phyloP scores from a whole-genome alignment of 2,797 vertebrate species.

The Lacerta bilineata region DNA sequence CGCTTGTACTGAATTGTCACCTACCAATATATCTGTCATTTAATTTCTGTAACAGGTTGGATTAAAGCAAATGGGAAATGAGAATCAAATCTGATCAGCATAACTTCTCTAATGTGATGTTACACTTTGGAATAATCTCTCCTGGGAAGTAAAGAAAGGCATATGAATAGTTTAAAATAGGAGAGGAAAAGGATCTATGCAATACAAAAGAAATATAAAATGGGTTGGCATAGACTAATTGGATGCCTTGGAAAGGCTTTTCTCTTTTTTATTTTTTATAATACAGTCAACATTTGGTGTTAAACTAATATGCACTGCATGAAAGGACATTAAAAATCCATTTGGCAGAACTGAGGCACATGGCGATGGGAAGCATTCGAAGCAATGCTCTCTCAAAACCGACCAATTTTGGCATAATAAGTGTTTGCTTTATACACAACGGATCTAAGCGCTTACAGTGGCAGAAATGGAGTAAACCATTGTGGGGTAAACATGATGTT shows the following conservation, averaged over 20 bases:
- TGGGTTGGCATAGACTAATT: conserved; percentile 35
- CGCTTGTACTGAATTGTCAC: conserved; percentile 66
- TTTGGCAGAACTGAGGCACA: conserved; percentile 24
- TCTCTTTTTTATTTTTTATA: neutral
- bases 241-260: conserved; percentile 26
- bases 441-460: conserved; percentile 32
- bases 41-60: conserved; percentile 58
- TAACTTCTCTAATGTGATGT: conserved; percentile 62
- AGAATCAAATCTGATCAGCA: conserved; percentile 66
- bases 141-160: conserved; percentile 51
- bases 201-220: conserved; percentile 50
- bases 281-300: neutral
- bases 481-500: neutral
- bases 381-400: conserved; percentile 37
- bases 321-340: conserved; percentile 24
- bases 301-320: conserved; percentile 18
- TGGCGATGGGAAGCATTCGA: neutral
- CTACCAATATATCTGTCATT: conserved; percentile 68
- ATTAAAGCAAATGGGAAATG: conserved; percentile 59
- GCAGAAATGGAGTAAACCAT: neutral
- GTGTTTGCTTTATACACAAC: conserved; percentile 51
- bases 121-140: conserved; percentile 65
- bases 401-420: conserved; percentile 31
- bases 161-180: conserved; percentile 48
- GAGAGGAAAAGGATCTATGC: conserved; percentile 55